Evolutionary conservation across 2,113 vertebrate genomes (phyloP), one percentile per base, ranked within the genome.

Genomic region (Eubucco bourcierii): DNA sequence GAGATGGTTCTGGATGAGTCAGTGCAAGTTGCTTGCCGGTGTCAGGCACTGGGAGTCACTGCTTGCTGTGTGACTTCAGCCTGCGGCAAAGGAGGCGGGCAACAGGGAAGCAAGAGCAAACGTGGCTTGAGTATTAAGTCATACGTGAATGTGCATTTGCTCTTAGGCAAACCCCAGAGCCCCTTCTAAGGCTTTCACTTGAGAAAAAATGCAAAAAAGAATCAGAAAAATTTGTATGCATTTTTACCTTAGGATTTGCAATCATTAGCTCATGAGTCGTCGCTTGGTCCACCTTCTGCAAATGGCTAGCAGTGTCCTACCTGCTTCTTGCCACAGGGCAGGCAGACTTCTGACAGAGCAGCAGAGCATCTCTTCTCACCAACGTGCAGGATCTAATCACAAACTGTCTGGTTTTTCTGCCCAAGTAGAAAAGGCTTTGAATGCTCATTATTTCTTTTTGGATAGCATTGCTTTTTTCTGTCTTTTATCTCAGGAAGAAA

Each of bases 11-110:
- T 65, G 65, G 46, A 58, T 72, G 66, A 84, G 80, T 60, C 59
- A 33, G 71, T 34, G 52, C 56, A 31, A 90, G 83, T 70, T 86
- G 60, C 90, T 90, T 6, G 1, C 60, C 70, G 78, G 93, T 96
- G 63, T 71, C 94, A 89, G 81, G 92, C 84, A 0, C 80, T 2
- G 83, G 83, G 37, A 94, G 70, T 80, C 94, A 61, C 94, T 55
- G 82, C 74, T 18, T 87, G 75, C 31, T 18, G 31, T 12, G n/a
- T 94, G 85, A 87, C 92, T 83, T 93, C 96, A 95, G 74, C 77
- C 60, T 73, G 15, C 4, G 2, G 70, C 31, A 29, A 74, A 61
- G 80, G 65, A 72, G 76, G 33, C 20, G 50, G 34, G 53, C 47
- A 61, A 53, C 0, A 16, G 24, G 24, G 46, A 63, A 86, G 33